These are phyloP conservation scores for Galemys pyrenaicus DNA, from an alignment of 2,113 vertebrate species.

Conservation along the genomic window DNA sequence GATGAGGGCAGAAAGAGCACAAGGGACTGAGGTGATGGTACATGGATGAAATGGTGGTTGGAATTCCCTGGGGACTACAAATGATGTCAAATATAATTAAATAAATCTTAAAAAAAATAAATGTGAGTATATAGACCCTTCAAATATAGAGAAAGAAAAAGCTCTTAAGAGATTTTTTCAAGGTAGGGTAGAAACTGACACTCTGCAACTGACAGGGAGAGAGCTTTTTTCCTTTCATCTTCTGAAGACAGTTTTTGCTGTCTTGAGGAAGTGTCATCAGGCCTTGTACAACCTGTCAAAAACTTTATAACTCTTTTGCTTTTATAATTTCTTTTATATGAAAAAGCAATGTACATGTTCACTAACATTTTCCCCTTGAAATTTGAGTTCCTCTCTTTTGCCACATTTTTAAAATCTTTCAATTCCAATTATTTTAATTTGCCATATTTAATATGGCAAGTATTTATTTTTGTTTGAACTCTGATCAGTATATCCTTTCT, in stretches of 20 bases:
- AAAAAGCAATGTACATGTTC: neutral
- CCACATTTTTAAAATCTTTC: neutral
- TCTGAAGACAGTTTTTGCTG: slow-evolving; percentile 19
- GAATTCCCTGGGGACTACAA: no score
- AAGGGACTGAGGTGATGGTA: no score
- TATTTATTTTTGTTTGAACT: slow-evolving; percentile 21
- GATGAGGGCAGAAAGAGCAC: no score
- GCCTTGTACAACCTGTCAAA: neutral
- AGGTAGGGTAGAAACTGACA: neutral
- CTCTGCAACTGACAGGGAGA: neutral
- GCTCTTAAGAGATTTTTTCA: neutral
- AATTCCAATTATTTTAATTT: slow-evolving; percentile 39
- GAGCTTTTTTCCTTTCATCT: neutral
- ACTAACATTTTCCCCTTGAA: neutral
- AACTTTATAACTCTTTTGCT: no score
- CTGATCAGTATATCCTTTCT: neutral
- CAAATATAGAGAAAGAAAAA: slow-evolving; percentile 27
- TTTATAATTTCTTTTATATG: no score
- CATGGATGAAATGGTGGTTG: no score
- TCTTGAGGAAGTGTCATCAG: neutral
- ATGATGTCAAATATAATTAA: no score
- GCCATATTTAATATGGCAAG: neutral
- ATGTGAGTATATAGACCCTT: neutral
- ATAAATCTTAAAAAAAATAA: no score
- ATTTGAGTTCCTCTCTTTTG: neutral